Base-by-base conservation (phyloP, 2,113 vertebrate genomes). In the Todiramphus chloris region DNA sequence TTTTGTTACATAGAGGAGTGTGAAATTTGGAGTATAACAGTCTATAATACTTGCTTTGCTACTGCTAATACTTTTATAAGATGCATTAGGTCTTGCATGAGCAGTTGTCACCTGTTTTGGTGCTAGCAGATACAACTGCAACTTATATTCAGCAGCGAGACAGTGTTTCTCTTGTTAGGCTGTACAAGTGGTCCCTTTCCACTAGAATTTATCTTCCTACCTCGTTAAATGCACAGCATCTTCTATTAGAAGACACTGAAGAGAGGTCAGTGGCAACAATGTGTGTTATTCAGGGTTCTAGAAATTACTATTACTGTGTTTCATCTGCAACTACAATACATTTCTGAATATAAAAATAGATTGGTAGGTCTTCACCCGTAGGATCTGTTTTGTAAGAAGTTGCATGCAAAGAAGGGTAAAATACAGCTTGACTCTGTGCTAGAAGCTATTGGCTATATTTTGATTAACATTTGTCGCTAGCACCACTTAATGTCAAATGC, bases 401-500 rank as follows among this genome's bases (percentile, higher is more conserved):
- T 94, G 62, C 41, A 58, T 25, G 53, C 21, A 44, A 62, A 82
- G 56, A 92, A 96, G 41, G 44, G 46, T 41, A 87, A 87, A 90
- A 76, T 11, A 43, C 51, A 82, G 59, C 62, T 91, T 84, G 77
- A 72, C 44, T 91, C 55, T 5, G 4, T 68, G 33, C 74, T 89
- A 46, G 81, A 82, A 92, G 79, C 55, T 82, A 80, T 87, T 95
- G 60, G 62, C 90, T 93, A 46, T 95, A 75, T 96, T 95, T 89
- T 96, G 80, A 84, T 96, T 91, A 96, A 82, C 94, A 91, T 95
- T 93, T 95, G 92, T 96, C 95, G 83, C 83, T 92, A 87, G 77
- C 50, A 91, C 80, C 96, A 94, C 92, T 96, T 92, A 91, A 94
- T 95, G 94, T 97, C 80, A 96, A 93, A 91, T 92, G 86, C 77